Conservation (phyloP, 2,797 vertebrate genomes). For the Amblyraja radiata region DNA sequence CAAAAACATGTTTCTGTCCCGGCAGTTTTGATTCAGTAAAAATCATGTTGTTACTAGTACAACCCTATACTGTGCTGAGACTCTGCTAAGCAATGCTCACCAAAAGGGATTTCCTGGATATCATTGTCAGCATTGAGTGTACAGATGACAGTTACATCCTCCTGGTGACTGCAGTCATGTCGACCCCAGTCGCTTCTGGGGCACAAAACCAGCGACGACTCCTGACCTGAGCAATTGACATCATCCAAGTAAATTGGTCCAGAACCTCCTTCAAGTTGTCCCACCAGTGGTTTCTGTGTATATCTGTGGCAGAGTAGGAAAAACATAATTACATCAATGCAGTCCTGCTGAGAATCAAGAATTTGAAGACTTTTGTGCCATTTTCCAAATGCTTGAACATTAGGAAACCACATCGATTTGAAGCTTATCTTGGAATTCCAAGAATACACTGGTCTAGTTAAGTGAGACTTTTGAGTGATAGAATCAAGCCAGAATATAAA, state of each 20-base stretch:
- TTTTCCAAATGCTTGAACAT: background rate
- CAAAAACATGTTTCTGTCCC: background rate
- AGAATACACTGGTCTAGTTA: background rate
- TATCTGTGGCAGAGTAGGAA: conserved; percentile 54
- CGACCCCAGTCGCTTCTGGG: conserved; percentile 70
- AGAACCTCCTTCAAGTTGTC: conserved; percentile 54
- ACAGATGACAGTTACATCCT: conserved; percentile 76
- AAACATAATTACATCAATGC: background rate
- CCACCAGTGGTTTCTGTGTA: conserved; percentile 58
- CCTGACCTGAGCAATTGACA: conserved; percentile 81
- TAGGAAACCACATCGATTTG: background rate
- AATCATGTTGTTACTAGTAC: too few relatives aligned
- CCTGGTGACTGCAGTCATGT: conserved; percentile 80
- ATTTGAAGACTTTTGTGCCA: too few relatives aligned
- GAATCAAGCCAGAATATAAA: background rate
- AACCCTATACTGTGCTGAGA: background rate
- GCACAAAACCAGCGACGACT: conserved; percentile 72
- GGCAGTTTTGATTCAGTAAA: background rate
- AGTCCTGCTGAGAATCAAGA: background rate
- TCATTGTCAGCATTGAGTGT: conserved; percentile 53
- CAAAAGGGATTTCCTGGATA: conserved; percentile 56
- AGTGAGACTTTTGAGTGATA: background rate
- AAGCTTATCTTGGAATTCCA: background rate
- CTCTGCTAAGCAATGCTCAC: conserved; percentile 55
- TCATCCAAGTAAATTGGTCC: conserved; percentile 83